These are phyloP conservation scores for Smutsia temminckii DNA, from an alignment of 2,797 vertebrate species.

Conservation along the genomic window DNA sequence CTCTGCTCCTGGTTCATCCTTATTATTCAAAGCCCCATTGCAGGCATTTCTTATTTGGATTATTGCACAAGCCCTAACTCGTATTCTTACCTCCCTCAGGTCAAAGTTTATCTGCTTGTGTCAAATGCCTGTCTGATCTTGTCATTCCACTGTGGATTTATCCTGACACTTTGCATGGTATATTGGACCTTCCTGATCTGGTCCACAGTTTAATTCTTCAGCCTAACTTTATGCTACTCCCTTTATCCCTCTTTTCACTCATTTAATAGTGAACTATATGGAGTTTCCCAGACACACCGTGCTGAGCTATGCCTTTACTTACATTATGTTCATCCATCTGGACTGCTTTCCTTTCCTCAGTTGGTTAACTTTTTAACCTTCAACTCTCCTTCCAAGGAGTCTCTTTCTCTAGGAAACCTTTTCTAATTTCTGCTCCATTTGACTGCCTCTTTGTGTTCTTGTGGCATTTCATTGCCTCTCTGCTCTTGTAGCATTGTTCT, in stretches of 20 bases:
- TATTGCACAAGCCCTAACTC: neutral
- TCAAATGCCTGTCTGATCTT: neutral
- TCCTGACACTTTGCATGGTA: neutral
- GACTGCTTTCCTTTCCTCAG: neutral
- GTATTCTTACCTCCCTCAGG: neutral
- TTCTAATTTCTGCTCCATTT: neutral
- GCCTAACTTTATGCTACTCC: neutral
- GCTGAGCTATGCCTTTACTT: neutral
- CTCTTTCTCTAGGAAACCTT: neutral
- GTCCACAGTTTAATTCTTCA: neutral
- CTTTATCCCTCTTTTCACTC: neutral
- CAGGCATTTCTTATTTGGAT: neutral
- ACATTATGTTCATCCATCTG: neutral
- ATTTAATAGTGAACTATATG: neutral
- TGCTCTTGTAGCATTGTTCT: neutral
- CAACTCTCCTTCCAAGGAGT: neutral
- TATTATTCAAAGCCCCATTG: neutral
- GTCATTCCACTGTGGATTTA: neutral
- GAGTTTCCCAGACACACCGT: neutral
- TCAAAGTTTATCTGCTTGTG: neutral
- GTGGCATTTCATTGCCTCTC: neutral
- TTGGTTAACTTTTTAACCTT: conserved; percentile 15
- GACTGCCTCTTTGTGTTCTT: neutral
- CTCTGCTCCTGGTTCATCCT: neutral
- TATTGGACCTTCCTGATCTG: neutral